Evolutionary conservation across 2,113 vertebrate species (phyloP).

Genomic region (Pantherophis guttatus): DNA sequence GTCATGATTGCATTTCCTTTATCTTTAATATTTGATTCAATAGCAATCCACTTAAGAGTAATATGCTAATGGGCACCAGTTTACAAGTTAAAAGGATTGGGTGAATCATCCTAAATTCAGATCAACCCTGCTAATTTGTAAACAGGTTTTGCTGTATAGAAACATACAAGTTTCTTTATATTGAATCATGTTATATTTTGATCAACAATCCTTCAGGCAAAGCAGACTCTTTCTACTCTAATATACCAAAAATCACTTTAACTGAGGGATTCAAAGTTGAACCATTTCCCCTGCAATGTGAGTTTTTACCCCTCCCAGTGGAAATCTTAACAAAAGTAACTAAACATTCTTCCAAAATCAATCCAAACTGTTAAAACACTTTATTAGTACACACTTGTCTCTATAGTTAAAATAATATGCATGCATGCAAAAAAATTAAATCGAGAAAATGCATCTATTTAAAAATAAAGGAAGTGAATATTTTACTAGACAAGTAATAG

Average conservation of each 20-base stretch:
- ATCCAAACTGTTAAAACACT: not conserved
- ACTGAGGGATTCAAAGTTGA: not conserved
- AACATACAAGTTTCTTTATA: not conserved
- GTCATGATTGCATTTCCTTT: too few species aligned
- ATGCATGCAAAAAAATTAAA: not conserved
- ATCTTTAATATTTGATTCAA: not conserved
- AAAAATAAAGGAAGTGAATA: not conserved
- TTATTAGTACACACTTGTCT: not conserved
- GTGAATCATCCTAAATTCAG: not conserved
- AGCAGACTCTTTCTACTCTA: not conserved
- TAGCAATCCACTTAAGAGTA: not conserved
- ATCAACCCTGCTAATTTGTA: not conserved
- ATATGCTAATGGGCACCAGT: not conserved
- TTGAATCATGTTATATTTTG: not conserved
- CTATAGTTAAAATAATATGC: not conserved
- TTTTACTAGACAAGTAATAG: not conserved
- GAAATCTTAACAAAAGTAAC: conserved; percentile 26
- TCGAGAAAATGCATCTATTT: not conserved
- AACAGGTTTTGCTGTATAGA: too few species aligned
- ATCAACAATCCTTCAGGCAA: too few species aligned
- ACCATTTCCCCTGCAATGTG: not conserved
- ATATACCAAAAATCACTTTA: not conserved
- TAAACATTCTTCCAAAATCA: not conserved
- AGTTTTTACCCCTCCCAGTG: conserved; percentile 34
- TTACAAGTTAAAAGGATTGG: not conserved